These are phyloP conservation scores for Peromyscus melanophrys DNA, from an alignment of 2,797 vertebrate species.

Conservation along the genomic window DNA sequence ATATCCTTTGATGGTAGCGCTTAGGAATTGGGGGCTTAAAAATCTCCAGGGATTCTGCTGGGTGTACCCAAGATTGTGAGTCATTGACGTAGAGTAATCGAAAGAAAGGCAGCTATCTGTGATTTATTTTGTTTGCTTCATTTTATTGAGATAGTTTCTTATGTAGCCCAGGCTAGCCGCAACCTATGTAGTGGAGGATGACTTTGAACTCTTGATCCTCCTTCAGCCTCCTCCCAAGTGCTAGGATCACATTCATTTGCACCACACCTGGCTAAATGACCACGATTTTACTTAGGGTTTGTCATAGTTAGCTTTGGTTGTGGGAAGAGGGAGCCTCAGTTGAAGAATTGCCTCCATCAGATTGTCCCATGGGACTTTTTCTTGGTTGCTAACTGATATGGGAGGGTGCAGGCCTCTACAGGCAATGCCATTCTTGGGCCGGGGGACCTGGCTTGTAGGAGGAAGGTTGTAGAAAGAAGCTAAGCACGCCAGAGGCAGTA, in stretches of 20 bases:
- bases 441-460: neutral
- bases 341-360: neutral
- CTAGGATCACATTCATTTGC: neutral
- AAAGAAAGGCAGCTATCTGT: conserved; percentile 11
- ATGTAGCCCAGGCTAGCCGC: neutral
- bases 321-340: neutral
- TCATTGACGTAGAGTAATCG: neutral
- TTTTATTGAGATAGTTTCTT: neutral
- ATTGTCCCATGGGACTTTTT: neutral
- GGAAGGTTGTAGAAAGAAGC: neutral
- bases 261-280: neutral
- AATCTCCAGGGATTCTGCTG: neutral
- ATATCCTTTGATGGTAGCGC: conserved; percentile 13
- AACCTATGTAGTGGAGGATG: neutral
- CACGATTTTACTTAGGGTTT: neutral
- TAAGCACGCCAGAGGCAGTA: neutral
- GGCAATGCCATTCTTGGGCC: too few species aligned
- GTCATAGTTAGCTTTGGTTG: neutral
- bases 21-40: neutral
- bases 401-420: neutral
- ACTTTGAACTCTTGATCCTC: neutral
- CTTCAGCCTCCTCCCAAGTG: neutral
- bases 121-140: neutral
- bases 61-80: neutral
- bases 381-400: neutral